Evolutionary conservation across 1,140 invertebrate genomes (phyloP).

Genomic region (Caenorhabditis remanei): DNA sequence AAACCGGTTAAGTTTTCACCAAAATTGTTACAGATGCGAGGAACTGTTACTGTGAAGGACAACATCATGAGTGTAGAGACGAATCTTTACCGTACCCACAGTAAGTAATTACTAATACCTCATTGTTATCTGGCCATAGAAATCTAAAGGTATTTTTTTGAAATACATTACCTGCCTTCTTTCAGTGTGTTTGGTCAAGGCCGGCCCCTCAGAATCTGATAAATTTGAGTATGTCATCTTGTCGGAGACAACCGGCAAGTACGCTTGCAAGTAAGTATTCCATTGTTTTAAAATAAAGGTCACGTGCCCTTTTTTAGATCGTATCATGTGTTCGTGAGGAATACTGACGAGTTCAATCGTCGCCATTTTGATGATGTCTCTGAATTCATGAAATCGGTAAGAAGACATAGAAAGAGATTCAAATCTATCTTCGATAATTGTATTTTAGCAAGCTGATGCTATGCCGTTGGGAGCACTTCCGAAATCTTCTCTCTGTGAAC

Average conservation of each 20-base stretch:
- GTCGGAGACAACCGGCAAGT: slow-evolving; percentile 64
- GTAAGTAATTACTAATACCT: slow-evolving; percentile 8
- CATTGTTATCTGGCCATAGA: background rate
- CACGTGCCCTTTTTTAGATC: slow-evolving; percentile 5
- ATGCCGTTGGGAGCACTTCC: slow-evolving; percentile 56
- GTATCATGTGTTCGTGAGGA: slow-evolving; percentile 67
- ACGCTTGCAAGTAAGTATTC: slow-evolving; percentile 57
- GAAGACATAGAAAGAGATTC: background rate
- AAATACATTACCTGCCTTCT: background rate
- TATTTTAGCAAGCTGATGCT: slow-evolving; percentile 55
- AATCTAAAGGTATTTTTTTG: too few species aligned
- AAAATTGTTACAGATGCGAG: slow-evolving; percentile 57
- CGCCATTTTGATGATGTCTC: slow-evolving; percentile 66
- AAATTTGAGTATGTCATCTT: slow-evolving; percentile 65
- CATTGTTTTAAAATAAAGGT: background rate
- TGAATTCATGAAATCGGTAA: slow-evolving; percentile 65
- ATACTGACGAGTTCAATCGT: slow-evolving; percentile 66
- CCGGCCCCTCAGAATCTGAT: slow-evolving; percentile 63
- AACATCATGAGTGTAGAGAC: slow-evolving; percentile 50
- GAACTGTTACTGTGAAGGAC: slow-evolving; percentile 18
- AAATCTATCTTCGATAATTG: background rate
- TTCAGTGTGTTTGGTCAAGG: slow-evolving; percentile 66
- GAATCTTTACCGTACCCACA: slow-evolving; percentile 53
- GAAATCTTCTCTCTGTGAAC: slow-evolving; percentile 57
- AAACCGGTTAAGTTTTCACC: background rate